Base-by-base conservation (phyloP, 2,113 vertebrate genomes). In the Ellobius talpinus region DNA sequence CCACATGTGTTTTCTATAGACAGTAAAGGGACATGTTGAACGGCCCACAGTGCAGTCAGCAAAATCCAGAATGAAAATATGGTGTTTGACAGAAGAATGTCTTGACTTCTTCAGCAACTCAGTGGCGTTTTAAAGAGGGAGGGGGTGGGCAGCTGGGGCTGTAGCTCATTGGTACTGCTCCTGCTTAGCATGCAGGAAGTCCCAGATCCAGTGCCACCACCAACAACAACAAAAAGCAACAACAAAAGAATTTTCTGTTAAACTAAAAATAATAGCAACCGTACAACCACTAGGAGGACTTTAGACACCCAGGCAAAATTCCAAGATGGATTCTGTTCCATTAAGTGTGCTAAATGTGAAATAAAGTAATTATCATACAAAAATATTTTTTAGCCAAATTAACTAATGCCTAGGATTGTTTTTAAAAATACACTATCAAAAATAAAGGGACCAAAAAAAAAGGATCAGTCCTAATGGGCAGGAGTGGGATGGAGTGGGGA, bases 11-110 rank as follows among this genome's bases (percentile, higher is more conserved):
- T 95, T 77, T 92, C 66, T 95, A 68, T 47, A 87, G 47, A 82
- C 58, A 82, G 26, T 14, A 88, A 7, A 33, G 36, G 58, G 45
- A 73, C 10, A 19, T 63, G 10, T 58, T 72, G 42, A 97, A 81
- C 6, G 9, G 42, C 42, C 17, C 3, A 61, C 36, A 31, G 23
- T 89, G 4, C 45, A 91, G 4, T 76, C 79, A 87, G 23, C 33
- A 33, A 81, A 92, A 92, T 85, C 16, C 42, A 88, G 47, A 91
- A 91, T 79, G 58, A 91, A 39, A 85, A 65, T 65, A 58, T 63
- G 50, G 61, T 31, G 70, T 93, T 90, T n/a, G 86, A 42, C n/a
- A 87, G 66, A 90, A 94, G 81, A 52, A 85, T 76, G 47, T 61
- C 33, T 36, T 84, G 13, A 4, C 86, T 93, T 93, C 70, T 70